Evolutionary conservation across 2,888 invertebrate genomes (phyloP).

Genomic region (Brachyptera risi): DNA sequence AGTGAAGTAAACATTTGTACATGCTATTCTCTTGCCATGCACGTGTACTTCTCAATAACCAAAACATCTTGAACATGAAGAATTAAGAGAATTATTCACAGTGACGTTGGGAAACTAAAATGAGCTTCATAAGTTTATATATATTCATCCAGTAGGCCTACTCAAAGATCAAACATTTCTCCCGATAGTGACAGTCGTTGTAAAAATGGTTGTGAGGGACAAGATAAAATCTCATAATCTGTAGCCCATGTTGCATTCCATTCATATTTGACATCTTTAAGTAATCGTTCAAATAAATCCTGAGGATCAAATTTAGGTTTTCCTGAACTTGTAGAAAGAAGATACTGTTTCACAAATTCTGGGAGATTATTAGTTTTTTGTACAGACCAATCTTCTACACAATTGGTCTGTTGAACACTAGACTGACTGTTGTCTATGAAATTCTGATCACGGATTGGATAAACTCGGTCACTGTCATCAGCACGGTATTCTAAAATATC

Average conservation of each 20-base stretch:
- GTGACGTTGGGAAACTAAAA: too few species aligned
- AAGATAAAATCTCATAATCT: slow-evolving; percentile 67
- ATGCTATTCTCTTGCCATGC: too few species aligned
- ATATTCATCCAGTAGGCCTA: too few species aligned
- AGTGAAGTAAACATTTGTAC: too few species aligned
- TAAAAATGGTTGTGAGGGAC: slow-evolving; percentile 75
- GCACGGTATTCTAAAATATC: slow-evolving; percentile 27
- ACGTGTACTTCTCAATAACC: too few species aligned
- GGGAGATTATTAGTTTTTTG: slow-evolving; percentile 41
- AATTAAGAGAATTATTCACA: too few species aligned
- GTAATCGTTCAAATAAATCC: slow-evolving; percentile 64
- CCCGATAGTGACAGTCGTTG: slow-evolving; percentile 74
- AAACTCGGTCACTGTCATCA: slow-evolving; percentile 29
- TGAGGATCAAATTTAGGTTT: slow-evolving; percentile 66
- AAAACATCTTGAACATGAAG: too few species aligned
- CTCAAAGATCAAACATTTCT: slow-evolving; percentile 70
- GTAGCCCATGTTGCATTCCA: slow-evolving; percentile 56
- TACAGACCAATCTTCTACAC: slow-evolving; percentile 31
- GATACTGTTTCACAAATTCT: slow-evolving; percentile 20
- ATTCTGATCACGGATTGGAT: background rate
- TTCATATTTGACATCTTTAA: slow-evolving; percentile 56
- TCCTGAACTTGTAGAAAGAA: slow-evolving; percentile 44
- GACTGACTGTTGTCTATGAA: slow-evolving; percentile 34
- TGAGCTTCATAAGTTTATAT: too few species aligned
- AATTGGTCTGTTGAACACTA: slow-evolving; percentile 26